Evolutionary conservation across 1,140 invertebrate species (phyloP), one percentile per base, ranked within the genome.

Genomic region (Drosophila nannoptera): DNA sequence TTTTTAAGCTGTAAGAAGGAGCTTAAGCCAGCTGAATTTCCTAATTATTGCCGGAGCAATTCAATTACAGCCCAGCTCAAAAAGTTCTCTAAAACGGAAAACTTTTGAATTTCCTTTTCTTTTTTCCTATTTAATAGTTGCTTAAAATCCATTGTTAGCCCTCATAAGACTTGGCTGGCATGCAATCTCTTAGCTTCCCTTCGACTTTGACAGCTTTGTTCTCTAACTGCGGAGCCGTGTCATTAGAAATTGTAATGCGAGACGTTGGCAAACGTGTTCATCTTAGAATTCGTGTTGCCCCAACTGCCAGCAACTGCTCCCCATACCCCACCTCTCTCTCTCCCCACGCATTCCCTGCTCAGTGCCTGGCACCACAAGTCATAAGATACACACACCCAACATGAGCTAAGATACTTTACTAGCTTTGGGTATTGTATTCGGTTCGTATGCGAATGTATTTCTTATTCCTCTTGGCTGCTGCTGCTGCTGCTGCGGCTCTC

Each of bases 221-320:
- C 36, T 11, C 36, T 1, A 48, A 45, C 55, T 36, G 50, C 43
- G 22, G 33, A 61, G 64, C 43, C 31, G 55, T 56, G 65, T 62
- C 52, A 84, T 80, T 71, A 73, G 76, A 84, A 84, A 84, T 74
- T 60, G 80, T 74, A 84, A 86, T 80, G 81, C 67, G 80, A 84
- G 62, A 69, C 70, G 73, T 52, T 52, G 69, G 29, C 65, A 77
- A 86, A 84, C 81, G 80, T 84, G 80, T 84, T 84, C 80, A 80
- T 76, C 81, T 86, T 35, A 61, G 69, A 62, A 84, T 76, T 73
- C 80, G 80, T 83, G 80, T 72, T 33, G 22, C 54, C n/a, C 7
- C 42, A 7, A 50, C 36, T 14, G 1, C 33, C 11, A 16, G 45
- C 42, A 22, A 6, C 29, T n/a, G 2, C 43, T 12, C 12, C 36